phyloP scores from a whole-genome alignment of 2,113 vertebrate genomes.

The Pantherophis guttatus region DNA sequence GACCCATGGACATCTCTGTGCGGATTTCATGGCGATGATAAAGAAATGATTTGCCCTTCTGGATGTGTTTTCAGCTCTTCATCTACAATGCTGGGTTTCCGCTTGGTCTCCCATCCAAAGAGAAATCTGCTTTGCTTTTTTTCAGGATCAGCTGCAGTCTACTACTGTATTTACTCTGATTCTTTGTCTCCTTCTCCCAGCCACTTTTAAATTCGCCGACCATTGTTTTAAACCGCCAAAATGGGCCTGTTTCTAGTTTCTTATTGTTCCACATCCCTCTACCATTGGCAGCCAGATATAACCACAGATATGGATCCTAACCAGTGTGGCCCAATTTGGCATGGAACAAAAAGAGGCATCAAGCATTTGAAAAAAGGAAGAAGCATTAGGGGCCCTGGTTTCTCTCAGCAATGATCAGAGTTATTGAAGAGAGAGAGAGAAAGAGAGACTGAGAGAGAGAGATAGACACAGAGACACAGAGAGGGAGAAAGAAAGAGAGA shows the following conservation, averaged over 20 bases:
- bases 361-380: neutral
- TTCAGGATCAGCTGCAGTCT: neutral
- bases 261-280: neutral
- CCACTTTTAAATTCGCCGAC: constrained; percentile 8
- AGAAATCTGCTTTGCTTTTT: neutral
- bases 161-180: fast-evolving
- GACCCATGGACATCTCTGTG: neutral
- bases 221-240: neutral
- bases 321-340: neutral
- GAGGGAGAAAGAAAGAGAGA: no score
- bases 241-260: constrained; percentile 28
- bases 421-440: neutral
- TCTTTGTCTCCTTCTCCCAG: neutral
- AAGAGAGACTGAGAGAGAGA: no score
- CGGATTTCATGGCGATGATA: neutral
- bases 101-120: neutral
- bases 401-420: neutral
- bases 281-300: neutral
- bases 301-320: constrained; percentile 16
- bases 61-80: neutral
- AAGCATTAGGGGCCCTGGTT: constrained; percentile 30
- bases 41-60: neutral
- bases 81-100: neutral
- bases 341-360: fast-evolving
- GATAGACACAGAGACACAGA: no score